Conservation (phyloP, 2,888 invertebrate species). For the Xanthorhoe spadicearia region DNA sequence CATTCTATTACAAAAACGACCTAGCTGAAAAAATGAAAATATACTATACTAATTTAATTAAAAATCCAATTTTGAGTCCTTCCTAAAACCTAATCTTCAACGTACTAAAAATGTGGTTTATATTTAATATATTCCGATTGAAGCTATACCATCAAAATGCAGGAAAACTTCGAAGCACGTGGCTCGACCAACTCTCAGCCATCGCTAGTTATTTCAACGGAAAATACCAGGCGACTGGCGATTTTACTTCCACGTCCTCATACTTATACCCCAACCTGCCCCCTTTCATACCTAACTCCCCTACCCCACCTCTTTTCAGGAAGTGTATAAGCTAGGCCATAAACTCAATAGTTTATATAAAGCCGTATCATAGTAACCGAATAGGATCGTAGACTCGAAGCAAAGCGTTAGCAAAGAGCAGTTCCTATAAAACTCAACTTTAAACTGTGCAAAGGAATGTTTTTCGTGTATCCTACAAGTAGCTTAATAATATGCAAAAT, state of each 20-base stretch:
- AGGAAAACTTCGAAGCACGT: constrained; percentile 3
- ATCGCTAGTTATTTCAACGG: constrained; percentile 14
- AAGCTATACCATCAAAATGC: not conserved
- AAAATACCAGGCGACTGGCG: constrained; percentile 14
- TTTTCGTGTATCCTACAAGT: not conserved
- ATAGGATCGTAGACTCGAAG: not conserved
- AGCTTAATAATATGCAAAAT: not conserved
- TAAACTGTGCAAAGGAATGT: not conserved
- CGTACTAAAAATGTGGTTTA: no score
- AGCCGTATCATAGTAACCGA: not conserved
- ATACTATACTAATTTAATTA: no score
- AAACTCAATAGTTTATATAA: not conserved
- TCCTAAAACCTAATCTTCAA: no score
- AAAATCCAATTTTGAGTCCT: no score
- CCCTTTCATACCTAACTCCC: not conserved
- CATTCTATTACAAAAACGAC: no score
- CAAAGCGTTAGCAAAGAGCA: not conserved
- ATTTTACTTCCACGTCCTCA: constrained; percentile 2
- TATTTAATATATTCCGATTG: not conserved
- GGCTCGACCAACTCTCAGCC: not conserved
- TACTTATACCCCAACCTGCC: constrained; percentile 11
- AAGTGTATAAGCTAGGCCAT: not conserved
- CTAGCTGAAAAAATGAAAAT: no score
- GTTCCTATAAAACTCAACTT: not conserved
- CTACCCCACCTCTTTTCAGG: not conserved